Evolutionary conservation across 1,140 invertebrate genomes (phyloP).

Genomic region (Matsumurasca onukii): DNA sequence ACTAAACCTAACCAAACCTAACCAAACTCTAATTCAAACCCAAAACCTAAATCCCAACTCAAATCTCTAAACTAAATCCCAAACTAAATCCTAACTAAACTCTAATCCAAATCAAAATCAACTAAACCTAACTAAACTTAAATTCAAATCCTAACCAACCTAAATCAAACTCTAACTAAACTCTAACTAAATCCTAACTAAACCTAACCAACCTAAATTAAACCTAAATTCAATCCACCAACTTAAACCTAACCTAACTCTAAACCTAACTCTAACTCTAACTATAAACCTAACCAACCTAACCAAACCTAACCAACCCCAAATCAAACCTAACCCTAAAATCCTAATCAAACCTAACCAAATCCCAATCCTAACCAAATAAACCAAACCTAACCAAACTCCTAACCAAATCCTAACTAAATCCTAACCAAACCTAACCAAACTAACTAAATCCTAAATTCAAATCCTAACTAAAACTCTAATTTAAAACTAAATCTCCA

Average conservation of each 20-base stretch:
- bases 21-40: conserved; percentile 41
- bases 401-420: conserved; percentile 42
- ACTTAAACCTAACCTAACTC: conserved; percentile 31
- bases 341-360: conserved; percentile 44
- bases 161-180: background rate
- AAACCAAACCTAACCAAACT: conserved; percentile 44
- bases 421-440: conserved; percentile 43
- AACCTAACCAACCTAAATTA: conserved; percentile 30
- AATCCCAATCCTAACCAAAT: conserved; percentile 41
- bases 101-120: background rate
- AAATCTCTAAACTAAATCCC: conserved; percentile 42
- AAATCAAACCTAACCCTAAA: conserved; percentile 40
- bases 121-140: conserved; percentile 1
- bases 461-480: conserved; percentile 41
- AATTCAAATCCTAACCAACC: conserved; percentile 28
- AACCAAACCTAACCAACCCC: conserved; percentile 40
- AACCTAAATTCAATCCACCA: conserved; percentile 35
- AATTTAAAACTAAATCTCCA: conserved; percentile 40
- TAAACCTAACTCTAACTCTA: conserved; percentile 41
- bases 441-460: conserved; percentile 40
- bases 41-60: conserved; percentile 34
- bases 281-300: conserved; percentile 38
- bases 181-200: conserved; percentile 39
- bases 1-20: conserved; percentile 40
- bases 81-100: conserved; percentile 15